Conservation (phyloP, 2,888 invertebrate species). For the Drosophila algonquin region DNA sequence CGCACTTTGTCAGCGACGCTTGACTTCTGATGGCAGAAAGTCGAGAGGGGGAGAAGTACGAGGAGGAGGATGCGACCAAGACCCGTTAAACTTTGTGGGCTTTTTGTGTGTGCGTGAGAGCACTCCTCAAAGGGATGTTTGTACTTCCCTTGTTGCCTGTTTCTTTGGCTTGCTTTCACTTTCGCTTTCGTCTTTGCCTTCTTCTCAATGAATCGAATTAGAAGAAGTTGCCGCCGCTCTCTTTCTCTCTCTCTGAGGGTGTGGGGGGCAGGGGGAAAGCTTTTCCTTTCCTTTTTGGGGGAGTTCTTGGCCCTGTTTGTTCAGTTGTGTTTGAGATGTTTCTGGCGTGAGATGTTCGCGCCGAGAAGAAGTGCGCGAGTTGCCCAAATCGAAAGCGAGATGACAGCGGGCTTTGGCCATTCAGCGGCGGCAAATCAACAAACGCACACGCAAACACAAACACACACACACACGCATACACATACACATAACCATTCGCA, state of each 20-base stretch:
- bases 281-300: constrained; percentile 45
- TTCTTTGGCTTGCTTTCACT: constrained; percentile 50
- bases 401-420: constrained; percentile 81
- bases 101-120: constrained; percentile 14
- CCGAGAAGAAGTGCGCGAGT: constrained; percentile 73
- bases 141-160: constrained; percentile 11
- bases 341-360: constrained; percentile 81
- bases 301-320: constrained; percentile 45
- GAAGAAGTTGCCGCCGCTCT: constrained; percentile 46
- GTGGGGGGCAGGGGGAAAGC: constrained; percentile 53
- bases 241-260: constrained; percentile 24
- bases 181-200: constrained; percentile 46
- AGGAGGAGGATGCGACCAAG: neutral
- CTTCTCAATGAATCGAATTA: constrained; percentile 65
- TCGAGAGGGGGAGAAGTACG: constrained; percentile 6
- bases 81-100: constrained; percentile 35
- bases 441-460: constrained; percentile 16
- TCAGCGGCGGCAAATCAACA: constrained; percentile 77
- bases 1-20: constrained; percentile 32
- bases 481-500: constrained; percentile 1
- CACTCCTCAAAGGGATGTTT: constrained; percentile 64
- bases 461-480: constrained; percentile 1
- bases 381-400: constrained; percentile 69
- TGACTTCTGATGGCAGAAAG: constrained; percentile 55
- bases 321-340: constrained; percentile 82